Evolutionary conservation across 2,888 invertebrate species (phyloP).

Genomic region (Autographa pulchrina): DNA sequence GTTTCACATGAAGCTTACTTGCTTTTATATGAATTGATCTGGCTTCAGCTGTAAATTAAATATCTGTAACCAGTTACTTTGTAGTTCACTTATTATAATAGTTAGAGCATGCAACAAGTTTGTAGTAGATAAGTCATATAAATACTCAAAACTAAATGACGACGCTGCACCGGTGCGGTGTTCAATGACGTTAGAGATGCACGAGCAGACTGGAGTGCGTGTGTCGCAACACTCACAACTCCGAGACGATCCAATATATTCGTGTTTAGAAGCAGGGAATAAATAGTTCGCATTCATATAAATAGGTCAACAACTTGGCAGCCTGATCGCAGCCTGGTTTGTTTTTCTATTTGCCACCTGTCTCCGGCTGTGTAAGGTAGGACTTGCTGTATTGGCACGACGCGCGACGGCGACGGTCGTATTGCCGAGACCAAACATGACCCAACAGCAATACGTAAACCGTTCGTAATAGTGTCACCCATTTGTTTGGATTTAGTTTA

Average conservation of each 20-base stretch:
- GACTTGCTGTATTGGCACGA: background rate
- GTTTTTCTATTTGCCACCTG: conserved; percentile 1
- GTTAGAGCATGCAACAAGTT: too few species aligned
- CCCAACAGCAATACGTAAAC: background rate
- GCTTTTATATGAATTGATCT: too few species aligned
- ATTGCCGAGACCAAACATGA: background rate
- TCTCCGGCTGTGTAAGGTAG: conserved; percentile 3
- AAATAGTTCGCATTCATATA: background rate
- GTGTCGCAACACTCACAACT: background rate
- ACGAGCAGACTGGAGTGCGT: background rate
- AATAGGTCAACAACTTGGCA: conserved; percentile 14
- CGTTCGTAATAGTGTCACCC: background rate
- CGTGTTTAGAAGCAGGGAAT: background rate
- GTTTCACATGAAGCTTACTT: too few species aligned
- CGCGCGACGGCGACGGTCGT: too few species aligned
- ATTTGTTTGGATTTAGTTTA: background rate
- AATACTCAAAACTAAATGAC: too few species aligned
- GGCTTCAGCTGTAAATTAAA: too few species aligned
- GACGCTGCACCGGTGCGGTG: too few species aligned
- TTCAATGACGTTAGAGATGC: too few species aligned
- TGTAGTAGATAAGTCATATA: too few species aligned
- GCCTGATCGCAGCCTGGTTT: background rate
- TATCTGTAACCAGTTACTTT: too few species aligned
- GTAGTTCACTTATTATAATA: too few species aligned
- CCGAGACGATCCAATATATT: background rate